phyloP scores from a whole-genome alignment of 2,797 vertebrate genomes.

The Pipistrellus nathusii region DNA sequence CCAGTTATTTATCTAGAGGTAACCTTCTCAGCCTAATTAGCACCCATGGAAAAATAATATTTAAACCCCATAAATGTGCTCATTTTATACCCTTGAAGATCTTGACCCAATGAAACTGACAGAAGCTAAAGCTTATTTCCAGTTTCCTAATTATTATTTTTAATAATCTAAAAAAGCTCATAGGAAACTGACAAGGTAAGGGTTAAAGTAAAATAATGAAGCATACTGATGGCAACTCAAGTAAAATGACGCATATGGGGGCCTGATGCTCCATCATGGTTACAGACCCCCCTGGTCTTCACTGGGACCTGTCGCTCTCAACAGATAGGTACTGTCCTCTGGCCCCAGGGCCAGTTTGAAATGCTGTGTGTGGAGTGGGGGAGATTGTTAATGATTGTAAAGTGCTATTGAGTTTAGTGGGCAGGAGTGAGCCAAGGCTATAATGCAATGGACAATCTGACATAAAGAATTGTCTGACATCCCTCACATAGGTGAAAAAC shows the following conservation, averaged over 20 bases:
- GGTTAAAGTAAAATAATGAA: not conserved
- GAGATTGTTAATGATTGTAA: not conserved
- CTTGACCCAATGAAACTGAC: slow-evolving; percentile 81
- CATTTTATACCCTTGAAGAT: slow-evolving; percentile 78
- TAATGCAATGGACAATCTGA: not conserved
- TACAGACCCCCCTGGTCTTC: not conserved
- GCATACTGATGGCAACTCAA: not conserved
- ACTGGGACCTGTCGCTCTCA: not conserved
- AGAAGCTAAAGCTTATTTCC: slow-evolving; percentile 79
- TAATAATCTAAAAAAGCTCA: not conserved
- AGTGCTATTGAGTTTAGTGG: not conserved
- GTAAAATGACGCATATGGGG: not conserved
- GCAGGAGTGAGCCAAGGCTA: not conserved
- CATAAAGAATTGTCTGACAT: not conserved
- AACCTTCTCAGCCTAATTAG: not conserved
- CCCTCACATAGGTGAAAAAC: not conserved
- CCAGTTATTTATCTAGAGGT: not conserved
- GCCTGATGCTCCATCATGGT: not conserved
- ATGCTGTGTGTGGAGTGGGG: not conserved
- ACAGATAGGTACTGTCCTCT: not conserved
- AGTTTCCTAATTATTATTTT: slow-evolving; percentile 81
- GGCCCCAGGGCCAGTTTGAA: not conserved
- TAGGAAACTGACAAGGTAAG: not conserved
- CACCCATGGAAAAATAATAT: not conserved
- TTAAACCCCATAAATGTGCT: slow-evolving; percentile 64